phyloP scores from a whole-genome alignment of 2,113 vertebrate species.

The Burhinus bistriatus region DNA sequence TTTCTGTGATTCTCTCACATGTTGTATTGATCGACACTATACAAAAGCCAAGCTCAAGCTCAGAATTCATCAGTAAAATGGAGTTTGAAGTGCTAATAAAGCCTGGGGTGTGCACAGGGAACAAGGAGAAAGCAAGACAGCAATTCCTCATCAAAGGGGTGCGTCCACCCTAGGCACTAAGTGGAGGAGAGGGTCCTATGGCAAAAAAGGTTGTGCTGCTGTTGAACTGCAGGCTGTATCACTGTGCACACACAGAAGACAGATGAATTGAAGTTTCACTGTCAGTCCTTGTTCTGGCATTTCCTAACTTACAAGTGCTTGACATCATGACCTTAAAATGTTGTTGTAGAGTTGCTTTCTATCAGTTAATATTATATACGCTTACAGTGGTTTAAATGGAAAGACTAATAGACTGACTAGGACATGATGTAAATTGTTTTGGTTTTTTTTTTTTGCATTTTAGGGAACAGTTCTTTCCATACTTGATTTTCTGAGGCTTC shows the following conservation, averaged over 20 bases:
- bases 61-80: neutral
- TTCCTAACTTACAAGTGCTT: neutral
- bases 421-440: neutral
- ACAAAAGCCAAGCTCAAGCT: neutral
- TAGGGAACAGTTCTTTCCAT: neutral
- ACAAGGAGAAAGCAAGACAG: neutral
- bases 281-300: neutral
- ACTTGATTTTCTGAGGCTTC: neutral
- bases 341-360: neutral
- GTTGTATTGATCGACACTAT: neutral
- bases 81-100: neutral
- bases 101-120: neutral
- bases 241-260: neutral
- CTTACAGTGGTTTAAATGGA: neutral
- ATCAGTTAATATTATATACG: neutral
- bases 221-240: neutral
- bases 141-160: neutral
- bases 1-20: neutral
- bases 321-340: neutral
- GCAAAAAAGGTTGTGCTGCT: neutral
- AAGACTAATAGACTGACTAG: neutral
- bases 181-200: neutral
- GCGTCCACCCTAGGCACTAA: neutral
- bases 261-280: neutral
- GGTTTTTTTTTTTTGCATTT: neutral